Evolutionary conservation across 2,797 vertebrate species (phyloP), one percentile per base, ranked within the genome.

Genomic region (Etheostoma perlongum): DNA sequence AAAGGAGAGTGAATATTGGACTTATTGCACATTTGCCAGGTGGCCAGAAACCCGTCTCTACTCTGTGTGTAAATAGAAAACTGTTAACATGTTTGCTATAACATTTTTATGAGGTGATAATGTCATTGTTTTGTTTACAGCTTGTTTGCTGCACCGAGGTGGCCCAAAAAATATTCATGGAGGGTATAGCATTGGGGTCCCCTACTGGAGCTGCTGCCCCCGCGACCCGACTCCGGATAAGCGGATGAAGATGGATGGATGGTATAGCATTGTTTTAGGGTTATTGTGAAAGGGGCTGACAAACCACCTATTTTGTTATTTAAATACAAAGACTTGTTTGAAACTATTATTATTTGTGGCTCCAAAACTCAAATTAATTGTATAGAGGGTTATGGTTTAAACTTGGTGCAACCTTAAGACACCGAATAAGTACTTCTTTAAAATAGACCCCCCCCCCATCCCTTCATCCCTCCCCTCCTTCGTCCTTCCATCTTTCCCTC

Each of bases 401-500:
- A 52, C 18, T 4, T 4, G 21, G 11, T 44, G 42, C 21, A 54
- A 60, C 47, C 13, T 21, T 13, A 48, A 59, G 30, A 21, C 23
- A 16, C 44, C 44, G 12, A 42, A 63, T 59, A 47, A 61, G 60
- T 60, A 27, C 40, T 63, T 51, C 16, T 67, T 61, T 55, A 67
- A 67, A 62, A 54, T 55, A 60, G 44, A 33, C 60, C 53, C 60
- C 62, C 18, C 16, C 44, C 44, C 33, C 59, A 47, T 76, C 67
- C 62, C 48, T 47, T 73, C 62, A 54, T 54, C 77, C 84, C 77
- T 85, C 68, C 85, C 64, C 77, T 54, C 78, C 33, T 67, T 10
- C 23, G 16, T 75, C 63, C 78, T 59, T 57, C 78, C 88, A 83
- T 77, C 88, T 67, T 23, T 67, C 78, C 76, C 69, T 75, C 72